Conservation (phyloP, 2,797 vertebrate species). For the Pangasius larnaudii region DNA sequence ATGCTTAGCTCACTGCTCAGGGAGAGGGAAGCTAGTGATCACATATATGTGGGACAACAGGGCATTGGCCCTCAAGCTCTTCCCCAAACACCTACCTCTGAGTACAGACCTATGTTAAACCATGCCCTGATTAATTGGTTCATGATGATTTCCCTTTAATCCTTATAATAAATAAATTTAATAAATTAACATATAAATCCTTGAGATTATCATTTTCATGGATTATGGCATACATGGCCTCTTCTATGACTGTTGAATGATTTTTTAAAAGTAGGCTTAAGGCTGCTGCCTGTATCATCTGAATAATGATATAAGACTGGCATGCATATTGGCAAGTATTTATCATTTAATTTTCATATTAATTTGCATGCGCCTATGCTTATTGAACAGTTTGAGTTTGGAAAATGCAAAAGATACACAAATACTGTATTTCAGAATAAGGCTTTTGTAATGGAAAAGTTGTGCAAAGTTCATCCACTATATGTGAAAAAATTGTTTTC, state of each 20-base stretch:
- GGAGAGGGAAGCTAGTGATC: not conserved
- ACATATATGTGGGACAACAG: not conserved
- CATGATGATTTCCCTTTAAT: not conserved
- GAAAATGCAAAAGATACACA: not conserved
- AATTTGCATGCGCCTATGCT: not conserved
- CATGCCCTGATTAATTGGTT: not conserved
- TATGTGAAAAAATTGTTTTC: not conserved
- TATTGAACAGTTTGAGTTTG: not conserved
- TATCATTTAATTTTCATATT: not conserved
- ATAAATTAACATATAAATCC: not conserved
- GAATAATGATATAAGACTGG: not conserved
- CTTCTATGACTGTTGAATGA: not conserved
- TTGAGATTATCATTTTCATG: not conserved
- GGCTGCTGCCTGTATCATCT: not conserved
- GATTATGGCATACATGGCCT: not conserved
- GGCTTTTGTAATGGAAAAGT: not conserved
- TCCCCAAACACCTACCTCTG: not conserved
- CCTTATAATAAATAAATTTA: not conserved
- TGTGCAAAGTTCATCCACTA: too few species aligned
- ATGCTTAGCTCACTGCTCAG: not conserved
- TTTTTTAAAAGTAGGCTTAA: not conserved
- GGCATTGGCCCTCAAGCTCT: not conserved
- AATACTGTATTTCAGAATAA: not conserved
- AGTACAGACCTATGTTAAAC: not conserved
- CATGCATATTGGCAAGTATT: not conserved